Evolutionary conservation across 2,113 vertebrate genomes (phyloP).

Genomic region (Lasiurus cinereus): DNA sequence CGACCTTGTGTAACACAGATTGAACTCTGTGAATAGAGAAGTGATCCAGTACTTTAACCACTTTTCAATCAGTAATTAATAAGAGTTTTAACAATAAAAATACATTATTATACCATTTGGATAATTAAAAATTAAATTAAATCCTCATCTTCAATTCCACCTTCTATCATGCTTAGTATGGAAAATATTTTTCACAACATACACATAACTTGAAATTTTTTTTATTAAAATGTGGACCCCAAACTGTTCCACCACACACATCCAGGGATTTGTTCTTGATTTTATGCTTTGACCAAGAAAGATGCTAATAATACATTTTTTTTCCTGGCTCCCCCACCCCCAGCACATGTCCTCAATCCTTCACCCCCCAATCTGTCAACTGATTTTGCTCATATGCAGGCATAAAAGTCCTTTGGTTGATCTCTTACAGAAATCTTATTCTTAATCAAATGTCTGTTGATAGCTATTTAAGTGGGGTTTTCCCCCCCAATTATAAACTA

Average conservation of each 20-base stretch:
- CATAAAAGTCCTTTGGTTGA: no score
- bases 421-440: not conserved
- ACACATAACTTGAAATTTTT: not conserved
- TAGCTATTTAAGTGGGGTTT: not conserved
- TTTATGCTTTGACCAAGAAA: constrained; percentile 12
- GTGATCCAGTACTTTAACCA: not conserved
- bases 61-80: not conserved
- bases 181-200: constrained; percentile 17
- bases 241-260: not conserved
- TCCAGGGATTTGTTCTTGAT: not conserved
- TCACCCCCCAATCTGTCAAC: no score
- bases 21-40: not conserved
- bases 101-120: not conserved
- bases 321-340: no score
- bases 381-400: no score
- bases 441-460: not conserved
- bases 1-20: not conserved
- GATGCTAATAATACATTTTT: not conserved
- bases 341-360: no score
- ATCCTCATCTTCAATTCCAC: not conserved
- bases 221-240: not conserved
- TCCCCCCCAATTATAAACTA: not conserved
- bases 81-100: constrained; percentile 4
- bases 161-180: not conserved
- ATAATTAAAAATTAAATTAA: constrained; percentile 8